Evolutionary conservation across 2,797 vertebrate species (phyloP), one percentile per base, ranked within the genome.

Genomic region (Linurgus olivaceus): DNA sequence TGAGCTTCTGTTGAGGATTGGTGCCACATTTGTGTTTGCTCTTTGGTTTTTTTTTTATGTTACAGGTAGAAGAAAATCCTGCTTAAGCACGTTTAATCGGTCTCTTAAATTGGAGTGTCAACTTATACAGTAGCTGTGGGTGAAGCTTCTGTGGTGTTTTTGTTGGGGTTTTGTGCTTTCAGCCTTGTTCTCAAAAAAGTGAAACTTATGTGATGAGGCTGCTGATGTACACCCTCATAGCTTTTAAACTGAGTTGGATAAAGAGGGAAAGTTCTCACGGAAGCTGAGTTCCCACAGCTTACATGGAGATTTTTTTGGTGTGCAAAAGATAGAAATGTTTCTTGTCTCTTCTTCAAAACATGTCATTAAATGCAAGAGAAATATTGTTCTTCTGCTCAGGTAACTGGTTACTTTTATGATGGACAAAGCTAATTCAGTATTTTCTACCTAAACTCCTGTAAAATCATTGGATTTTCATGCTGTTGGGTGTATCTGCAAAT

Each of bases 11-110:
- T 91, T 78, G 81, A 79, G 73, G 66, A 55, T 61, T 93, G 90
- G 65, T 61, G 11, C 92, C 88, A 85, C 78, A 35, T 92, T 87
- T 91, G 82, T 95, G 82, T 87, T 91, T 91, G 86, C 67, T n/a
- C 25, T 78, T 84, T 68, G 25, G 16, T 78, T 86, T 88, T 94
- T 96, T 93, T 95, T 96, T 88, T 40, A 81, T 96, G 83, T 97
- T 96, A 91, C 55, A 93, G 75, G 66, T 96, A 96, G 96, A 59
- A 73, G 54, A 84, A 92, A 96, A 90, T 96, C 93, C 70, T 96
- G 80, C 91, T 97, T 90, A 93, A 96, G 74, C 93, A 77, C 23
- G 31, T 67, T 94, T 63, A 61, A 62, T 88, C 45, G 83, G 16
- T 76, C 84, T 96, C 73, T 66, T 85, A 86, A 96, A 87, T 71